Evolutionary conservation across 2,888 invertebrate genomes (phyloP), one percentile per base, ranked within the genome.

Genomic region (Hypolimnas misippus): DNA sequence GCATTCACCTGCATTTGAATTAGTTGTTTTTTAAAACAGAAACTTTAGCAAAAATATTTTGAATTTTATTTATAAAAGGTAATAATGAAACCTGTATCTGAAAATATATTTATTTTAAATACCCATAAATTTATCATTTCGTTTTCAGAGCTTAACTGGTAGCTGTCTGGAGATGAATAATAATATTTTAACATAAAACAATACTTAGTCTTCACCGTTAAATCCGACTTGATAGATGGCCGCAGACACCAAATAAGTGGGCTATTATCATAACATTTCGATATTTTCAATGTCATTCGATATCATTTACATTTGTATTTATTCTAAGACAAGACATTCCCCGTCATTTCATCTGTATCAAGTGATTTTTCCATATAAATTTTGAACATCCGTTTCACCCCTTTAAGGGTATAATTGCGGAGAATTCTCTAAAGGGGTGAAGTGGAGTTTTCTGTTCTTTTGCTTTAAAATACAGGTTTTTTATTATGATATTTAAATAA

Each of bases 221-320:
- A 82, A 81, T 76, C 81, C 76, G 52, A 51, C 64, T 72, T 83
- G 84, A 84, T 82, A 75, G 78, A 84, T 84, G 76, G 74, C 62
- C 65, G 75, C 76, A 71, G 68, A 70, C 35, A 60, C 66, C 57
- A 72, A 68, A 73, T 77, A 70, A 70, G 69, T 35, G 21, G 21
- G 19, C 54, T 73, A 81, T 78, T 79, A 63, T 52, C 38, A 52
- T 40, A 65, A 46, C 51, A 12, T 16, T 33, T 53, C 38, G 62
- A 57, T 40, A 62, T 25, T 40, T 63, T 21, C 57, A 65, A 31
- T 54, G 62, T 70, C 70, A 73, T 42, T 54, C 31, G n/a, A 38
- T 6, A 46, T 57, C 46, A 35, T 35, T 49, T 33, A 8, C 5
- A 21, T n/a, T n/a, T n/a, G n/a, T n/a, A 56, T 16, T 6, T 7